Base-by-base conservation (phyloP, 2,888 invertebrate species). In the Nomada ferruginata region DNA sequence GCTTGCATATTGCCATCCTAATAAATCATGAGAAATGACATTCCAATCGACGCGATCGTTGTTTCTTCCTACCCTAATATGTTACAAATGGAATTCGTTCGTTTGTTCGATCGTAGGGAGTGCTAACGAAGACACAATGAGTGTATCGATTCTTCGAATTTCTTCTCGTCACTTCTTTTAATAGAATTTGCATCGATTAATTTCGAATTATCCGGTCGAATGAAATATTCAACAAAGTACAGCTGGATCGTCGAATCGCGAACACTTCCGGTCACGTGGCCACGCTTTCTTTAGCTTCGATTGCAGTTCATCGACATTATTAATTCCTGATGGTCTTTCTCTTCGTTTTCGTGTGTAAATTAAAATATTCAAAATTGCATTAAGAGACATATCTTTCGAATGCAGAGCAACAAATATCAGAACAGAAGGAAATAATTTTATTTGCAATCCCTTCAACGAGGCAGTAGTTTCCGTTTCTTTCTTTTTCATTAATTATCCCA, bases 51-150 rank as follows among this genome's bases (percentile, higher is more conserved):
- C 80, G 75, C 68, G 81, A 88, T 87, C 84, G 79, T 88, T 82
- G 84, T 87, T 84, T 73, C 36, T 79, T 85, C 69, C 85, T 86
- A 90, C 78, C 80, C 89, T 91, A 91, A 76, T 90, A 91, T 91
- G 85, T 91, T 91, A 90, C 91, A 91, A 84, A 86, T 57, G 85
- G 82, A 88, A 89, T 84, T 82, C 80, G 79, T 73, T 69, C 23
- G 26, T 72, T 75, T 42, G 44, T 71, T 73, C 65, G 57, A 60
- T 75, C 80, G 66, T 86, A 79, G 76, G 85, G 85, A 78, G 82
- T 85, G 85, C 80, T 79, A 84, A 83, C 84, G 85, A 85, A 85
- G 84, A 82, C 83, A 76, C 84, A 63, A 76, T 73, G 82, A 76
- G 69, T 83, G 82, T 65, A 70, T 70, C 82, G 68, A 36, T 76